Evolutionary conservation across 2,888 invertebrate species (phyloP).

Genomic region (Lithophane ornitopus): DNA sequence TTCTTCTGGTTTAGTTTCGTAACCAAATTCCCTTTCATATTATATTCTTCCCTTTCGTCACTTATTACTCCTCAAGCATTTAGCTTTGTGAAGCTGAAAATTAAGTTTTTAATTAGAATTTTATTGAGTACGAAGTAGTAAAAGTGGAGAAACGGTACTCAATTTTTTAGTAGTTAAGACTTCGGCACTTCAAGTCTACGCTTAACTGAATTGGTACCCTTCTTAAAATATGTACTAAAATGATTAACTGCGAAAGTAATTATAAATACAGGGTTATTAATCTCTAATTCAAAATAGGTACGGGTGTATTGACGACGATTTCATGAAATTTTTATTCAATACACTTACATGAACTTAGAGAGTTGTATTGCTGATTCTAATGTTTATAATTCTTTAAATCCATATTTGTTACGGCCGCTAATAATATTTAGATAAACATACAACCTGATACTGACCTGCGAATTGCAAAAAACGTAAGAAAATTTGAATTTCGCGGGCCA

Average conservation of each 20-base stretch:
- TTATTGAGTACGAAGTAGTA: slow-evolving; percentile 30
- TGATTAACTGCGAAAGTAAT: neutral
- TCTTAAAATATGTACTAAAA: neutral
- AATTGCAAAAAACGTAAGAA: too few species aligned
- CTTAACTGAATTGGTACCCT: slow-evolving; percentile 17
- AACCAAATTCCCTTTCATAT: slow-evolving; percentile 59
- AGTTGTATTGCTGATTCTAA: too few species aligned
- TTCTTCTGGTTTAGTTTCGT: slow-evolving; percentile 48
- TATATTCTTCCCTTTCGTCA: slow-evolving; percentile 11
- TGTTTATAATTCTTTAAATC: too few species aligned
- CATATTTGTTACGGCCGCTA: too few species aligned
- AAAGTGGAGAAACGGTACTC: slow-evolving; percentile 34
- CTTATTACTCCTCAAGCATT: neutral
- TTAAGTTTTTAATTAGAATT: slow-evolving; percentile 45
- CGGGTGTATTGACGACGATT: too few species aligned
- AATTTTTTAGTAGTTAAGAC: slow-evolving; percentile 35
- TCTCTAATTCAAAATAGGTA: neutral
- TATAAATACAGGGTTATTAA: neutral
- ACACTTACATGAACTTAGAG: too few species aligned
- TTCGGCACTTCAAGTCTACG: slow-evolving; percentile 26
- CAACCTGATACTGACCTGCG: too few species aligned
- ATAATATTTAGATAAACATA: too few species aligned
- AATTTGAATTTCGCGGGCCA: too few species aligned
- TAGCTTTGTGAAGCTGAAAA: slow-evolving; percentile 47
- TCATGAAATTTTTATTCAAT: too few species aligned